Percentiles rank a stretch among this genome's conserved stretches.
phyloP scores from a whole-genome alignment of 2,113 vertebrate species.

The Sebastes fasciatus region DNA sequence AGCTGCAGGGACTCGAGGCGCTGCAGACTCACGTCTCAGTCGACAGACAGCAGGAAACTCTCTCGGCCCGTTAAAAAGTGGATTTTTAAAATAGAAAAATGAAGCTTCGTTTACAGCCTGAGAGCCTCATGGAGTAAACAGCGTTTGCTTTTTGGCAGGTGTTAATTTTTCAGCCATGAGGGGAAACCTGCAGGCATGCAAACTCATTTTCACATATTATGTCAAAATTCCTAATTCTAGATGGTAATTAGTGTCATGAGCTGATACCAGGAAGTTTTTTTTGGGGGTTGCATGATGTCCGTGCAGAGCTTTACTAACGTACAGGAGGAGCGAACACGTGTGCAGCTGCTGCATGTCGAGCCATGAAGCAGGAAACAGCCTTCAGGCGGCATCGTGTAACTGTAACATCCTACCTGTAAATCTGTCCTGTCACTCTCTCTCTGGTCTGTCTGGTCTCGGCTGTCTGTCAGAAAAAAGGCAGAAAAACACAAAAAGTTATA shows the following conservation, averaged over 20 bases:
- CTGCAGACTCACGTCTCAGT: neutral
- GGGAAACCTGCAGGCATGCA: constrained; percentile 30
- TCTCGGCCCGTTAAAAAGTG: neutral
- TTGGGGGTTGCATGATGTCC: neutral
- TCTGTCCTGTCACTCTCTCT: neutral
- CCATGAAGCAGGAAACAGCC: neutral
- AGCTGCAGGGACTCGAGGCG: constrained; percentile 32
- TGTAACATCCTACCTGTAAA: neutral
- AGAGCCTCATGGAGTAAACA: constrained; percentile 20
- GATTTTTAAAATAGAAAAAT: constrained; percentile 13
- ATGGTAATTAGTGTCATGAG: neutral
- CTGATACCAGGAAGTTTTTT: neutral
- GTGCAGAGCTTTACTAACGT: neutral
- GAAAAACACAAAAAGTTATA: neutral
- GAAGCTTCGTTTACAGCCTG: neutral
- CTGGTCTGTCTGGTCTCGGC: neutral
- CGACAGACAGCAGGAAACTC: constrained; percentile 2
- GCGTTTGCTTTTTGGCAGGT: constrained; percentile 42
- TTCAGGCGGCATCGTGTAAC: neutral
- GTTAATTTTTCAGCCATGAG: constrained; percentile 29
- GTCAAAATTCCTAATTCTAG: constrained; percentile 26
- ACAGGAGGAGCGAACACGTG: neutral
- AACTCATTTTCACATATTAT: constrained; percentile 16
- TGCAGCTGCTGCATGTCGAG: neutral
- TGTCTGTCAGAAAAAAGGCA: neutral